A percentile compares a stretch with the other conserved stretches of the same genome.
phyloP scores from a whole-genome alignment of 2,888 invertebrate genomes.

The Phytoseiulus persimilis region DNA sequence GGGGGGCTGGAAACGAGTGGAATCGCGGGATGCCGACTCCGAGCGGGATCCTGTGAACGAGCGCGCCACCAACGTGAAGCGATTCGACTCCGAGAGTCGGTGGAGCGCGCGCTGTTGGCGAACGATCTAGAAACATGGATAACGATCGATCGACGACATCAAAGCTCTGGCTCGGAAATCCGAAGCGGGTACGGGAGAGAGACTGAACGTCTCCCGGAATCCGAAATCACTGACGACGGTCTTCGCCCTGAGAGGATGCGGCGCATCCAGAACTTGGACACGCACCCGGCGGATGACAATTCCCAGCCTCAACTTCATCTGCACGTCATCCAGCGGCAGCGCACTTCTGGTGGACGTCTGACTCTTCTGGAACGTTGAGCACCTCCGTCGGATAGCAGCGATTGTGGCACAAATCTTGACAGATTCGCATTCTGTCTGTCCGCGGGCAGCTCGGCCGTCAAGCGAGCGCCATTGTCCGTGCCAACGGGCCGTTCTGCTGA shows the following conservation, averaged over 20 bases:
- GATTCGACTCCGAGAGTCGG: no score
- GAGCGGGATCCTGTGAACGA: no score
- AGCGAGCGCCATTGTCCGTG: background rate
- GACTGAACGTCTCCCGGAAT: no score
- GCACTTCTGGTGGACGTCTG: background rate
- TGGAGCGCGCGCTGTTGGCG: no score
- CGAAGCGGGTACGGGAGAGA: no score
- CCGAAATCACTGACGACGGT: no score
- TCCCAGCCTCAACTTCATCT: background rate
- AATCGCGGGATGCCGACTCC: no score
- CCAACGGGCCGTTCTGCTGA: background rate
- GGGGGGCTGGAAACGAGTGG: no score
- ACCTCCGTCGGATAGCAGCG: background rate
- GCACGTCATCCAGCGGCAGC: background rate
- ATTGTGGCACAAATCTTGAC: background rate
- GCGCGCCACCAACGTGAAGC: no score
- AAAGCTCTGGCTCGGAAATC: no score
- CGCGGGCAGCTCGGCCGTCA: background rate
- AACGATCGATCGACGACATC: no score
- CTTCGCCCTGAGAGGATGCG: background rate
- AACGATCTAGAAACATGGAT: no score
- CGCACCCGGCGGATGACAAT: background rate
- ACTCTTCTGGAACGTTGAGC: background rate
- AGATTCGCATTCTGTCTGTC: slow-evolving; percentile 5
- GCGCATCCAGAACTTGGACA: background rate